A percentile compares a stretch with the other conserved stretches of the same genome.
phyloP scores from a whole-genome alignment of 2,113 vertebrate species.

The Myrmecobius fasciatus region DNA sequence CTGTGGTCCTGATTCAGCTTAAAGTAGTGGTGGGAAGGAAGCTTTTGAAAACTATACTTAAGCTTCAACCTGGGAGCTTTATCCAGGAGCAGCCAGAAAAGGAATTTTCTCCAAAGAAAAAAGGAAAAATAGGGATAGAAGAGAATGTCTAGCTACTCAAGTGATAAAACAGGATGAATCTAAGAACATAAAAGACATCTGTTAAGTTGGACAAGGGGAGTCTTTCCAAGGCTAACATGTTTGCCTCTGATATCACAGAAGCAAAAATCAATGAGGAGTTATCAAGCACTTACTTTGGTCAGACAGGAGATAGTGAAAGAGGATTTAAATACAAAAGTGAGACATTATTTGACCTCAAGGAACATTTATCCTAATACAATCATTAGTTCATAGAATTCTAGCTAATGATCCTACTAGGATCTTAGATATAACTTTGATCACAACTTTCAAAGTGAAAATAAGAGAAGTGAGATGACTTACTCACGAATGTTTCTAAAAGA shows the following conservation, averaged over 20 bases:
- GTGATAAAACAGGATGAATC: not conserved
- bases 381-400: not conserved
- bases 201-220: not conserved
- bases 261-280: not conserved
- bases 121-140: not conserved
- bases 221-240: not conserved
- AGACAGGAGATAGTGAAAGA: not conserved
- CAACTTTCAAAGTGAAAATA: not conserved
- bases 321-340: not conserved
- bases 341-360: not conserved
- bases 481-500: not conserved
- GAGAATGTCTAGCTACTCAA: not conserved
- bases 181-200: not conserved
- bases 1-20: not conserved
- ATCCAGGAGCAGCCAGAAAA: not conserved
- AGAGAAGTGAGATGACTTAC: not conserved
- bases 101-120: not conserved
- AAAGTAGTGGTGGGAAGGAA: not conserved
- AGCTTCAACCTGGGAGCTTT: not conserved
- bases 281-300: not conserved
- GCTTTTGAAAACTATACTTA: not conserved
- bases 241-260: not conserved
- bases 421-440: not conserved
- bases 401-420: not conserved
- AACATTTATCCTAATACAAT: not conserved